Base-by-base conservation (phyloP, 2,113 vertebrate genomes). In the Megaleporinus macrocephalus region DNA sequence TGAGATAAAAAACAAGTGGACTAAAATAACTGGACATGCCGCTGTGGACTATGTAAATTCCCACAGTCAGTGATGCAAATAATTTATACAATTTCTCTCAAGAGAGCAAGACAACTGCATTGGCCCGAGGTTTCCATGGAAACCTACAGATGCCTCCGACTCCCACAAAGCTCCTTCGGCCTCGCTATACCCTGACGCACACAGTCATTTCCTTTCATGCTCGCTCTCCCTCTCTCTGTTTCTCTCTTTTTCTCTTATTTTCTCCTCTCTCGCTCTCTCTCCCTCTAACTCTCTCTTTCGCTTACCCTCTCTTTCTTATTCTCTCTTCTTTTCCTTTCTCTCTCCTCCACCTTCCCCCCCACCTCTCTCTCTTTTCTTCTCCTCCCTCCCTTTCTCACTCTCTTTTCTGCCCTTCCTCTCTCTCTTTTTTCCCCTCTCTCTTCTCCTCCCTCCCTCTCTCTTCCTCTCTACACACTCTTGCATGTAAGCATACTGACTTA, bases 71-170 rank as follows among this genome's bases (percentile, higher is more conserved):
- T 70, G 74, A 81, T 81, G 85, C 85, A 81, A 74, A 78, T 86
- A 76, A 72, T 76, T 76, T 79, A 79, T 79, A 83, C 44, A 29
- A 76, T 80, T 74, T 66, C 36, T 78, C 59, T 30, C 70, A 83
- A 61, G 53, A 24, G 55, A 83, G 74, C 79, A 41, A 86, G 73
- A 83, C 77, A 76, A 81, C 78, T 71, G 78, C 86, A 85, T 85
- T 74, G 79, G 81, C 80, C 74, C 70, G 65, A 27, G 76, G 86
- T 85, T 87, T 78, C 84, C 75, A 74, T 85, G 83, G 86, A 77
- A 87, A 87, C 86, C 69, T 72, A 78, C 74, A 85, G 65, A 87
- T 83, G 81, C 83, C 78, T 81, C 78, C 63, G 74, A 83, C 81
- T 87, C 86, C 78, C 75, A 71, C 83, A 83, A 85, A 83, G 83